These are phyloP conservation scores for Globodera rostochiensis DNA, from an alignment of 1,140 invertebrate genomes.

Conservation along the genomic window DNA sequence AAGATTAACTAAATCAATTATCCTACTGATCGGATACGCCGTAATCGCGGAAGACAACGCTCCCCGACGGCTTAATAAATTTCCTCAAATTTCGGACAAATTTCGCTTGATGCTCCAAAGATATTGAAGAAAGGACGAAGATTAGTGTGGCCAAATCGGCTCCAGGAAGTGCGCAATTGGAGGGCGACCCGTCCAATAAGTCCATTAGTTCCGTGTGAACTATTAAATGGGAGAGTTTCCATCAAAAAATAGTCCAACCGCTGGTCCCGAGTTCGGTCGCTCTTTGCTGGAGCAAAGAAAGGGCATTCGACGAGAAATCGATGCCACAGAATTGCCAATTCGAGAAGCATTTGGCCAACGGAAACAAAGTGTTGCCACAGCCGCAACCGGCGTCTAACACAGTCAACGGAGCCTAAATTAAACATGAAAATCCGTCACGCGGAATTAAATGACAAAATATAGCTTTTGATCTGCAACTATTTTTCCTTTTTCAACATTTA, in stretches of 20 bases:
- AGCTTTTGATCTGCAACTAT: not conserved
- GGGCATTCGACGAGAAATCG: slow-evolving; percentile 82
- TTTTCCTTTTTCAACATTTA: not conserved
- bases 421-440: not conserved
- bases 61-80: slow-evolving; percentile 59
- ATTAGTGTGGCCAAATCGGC: slow-evolving; percentile 77
- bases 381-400: slow-evolving; percentile 92
- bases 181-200: slow-evolving; percentile 22
- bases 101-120: slow-evolving; percentile 76
- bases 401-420: slow-evolving; percentile 57
- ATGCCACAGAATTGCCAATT: slow-evolving; percentile 82
- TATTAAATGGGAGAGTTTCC: slow-evolving; percentile 21
- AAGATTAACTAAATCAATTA: not conserved
- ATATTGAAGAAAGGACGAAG: slow-evolving; percentile 80
- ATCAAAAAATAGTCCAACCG: slow-evolving; percentile 4
- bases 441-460: not conserved
- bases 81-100: slow-evolving; percentile 75
- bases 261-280: slow-evolving; percentile 65
- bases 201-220: slow-evolving; percentile 44
- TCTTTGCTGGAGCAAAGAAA: slow-evolving; percentile 71
- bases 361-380: slow-evolving; percentile 93
- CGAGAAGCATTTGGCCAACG: slow-evolving; percentile 79
- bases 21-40: slow-evolving; percentile 76
- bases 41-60: slow-evolving; percentile 35
- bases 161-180: slow-evolving; percentile 54